phyloP scores from a whole-genome alignment of 2,888 invertebrate genomes.

The Heterodera filipjevi region DNA sequence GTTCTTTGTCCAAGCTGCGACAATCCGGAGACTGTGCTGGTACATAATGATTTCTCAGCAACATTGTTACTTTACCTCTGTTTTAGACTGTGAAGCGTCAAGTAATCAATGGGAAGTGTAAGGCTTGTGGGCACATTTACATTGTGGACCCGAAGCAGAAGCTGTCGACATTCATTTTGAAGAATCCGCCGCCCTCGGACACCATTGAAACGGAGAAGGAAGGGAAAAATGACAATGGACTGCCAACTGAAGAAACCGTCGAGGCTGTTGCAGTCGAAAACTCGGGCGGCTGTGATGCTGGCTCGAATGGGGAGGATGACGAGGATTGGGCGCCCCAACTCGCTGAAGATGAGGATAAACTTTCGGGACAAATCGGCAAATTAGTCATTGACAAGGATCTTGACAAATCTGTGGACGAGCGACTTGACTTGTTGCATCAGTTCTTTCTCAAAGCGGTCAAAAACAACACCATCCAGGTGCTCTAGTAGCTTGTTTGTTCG shows the following conservation, averaged over 20 bases:
- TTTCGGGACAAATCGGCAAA: constrained; percentile 69
- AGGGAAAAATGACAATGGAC: constrained; percentile 49
- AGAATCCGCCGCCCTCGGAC: constrained; percentile 82
- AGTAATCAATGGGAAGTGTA: constrained; percentile 74
- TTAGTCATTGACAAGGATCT: constrained; percentile 93
- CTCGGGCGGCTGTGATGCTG: constrained; percentile 29
- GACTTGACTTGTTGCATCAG: constrained; percentile 91
- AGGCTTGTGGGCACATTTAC: constrained; percentile 94
- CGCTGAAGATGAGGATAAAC: constrained; percentile 74
- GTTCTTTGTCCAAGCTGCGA: constrained; percentile 93
- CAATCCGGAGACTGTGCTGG: constrained; percentile 95
- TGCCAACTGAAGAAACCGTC: constrained; percentile 40
- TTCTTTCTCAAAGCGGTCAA: constrained; percentile 70
- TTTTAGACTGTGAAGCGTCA: constrained; percentile 52
- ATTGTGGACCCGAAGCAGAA: constrained; percentile 90
- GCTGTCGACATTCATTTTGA: constrained; percentile 94
- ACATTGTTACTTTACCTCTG: too few species aligned
- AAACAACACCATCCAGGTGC: constrained; percentile 42
- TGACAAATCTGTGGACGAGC: constrained; percentile 91
- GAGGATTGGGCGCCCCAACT: constrained; percentile 93
- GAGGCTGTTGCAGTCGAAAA: constrained; percentile 25
- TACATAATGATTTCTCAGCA: too few species aligned
- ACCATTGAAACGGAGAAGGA: constrained; percentile 35
- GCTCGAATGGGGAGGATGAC: constrained; percentile 68
- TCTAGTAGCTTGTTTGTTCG: too few species aligned